Evolutionary conservation across 2,113 vertebrate species (phyloP), one percentile per base, ranked within the genome.

Genomic region (Marcusenius ussheri): DNA sequence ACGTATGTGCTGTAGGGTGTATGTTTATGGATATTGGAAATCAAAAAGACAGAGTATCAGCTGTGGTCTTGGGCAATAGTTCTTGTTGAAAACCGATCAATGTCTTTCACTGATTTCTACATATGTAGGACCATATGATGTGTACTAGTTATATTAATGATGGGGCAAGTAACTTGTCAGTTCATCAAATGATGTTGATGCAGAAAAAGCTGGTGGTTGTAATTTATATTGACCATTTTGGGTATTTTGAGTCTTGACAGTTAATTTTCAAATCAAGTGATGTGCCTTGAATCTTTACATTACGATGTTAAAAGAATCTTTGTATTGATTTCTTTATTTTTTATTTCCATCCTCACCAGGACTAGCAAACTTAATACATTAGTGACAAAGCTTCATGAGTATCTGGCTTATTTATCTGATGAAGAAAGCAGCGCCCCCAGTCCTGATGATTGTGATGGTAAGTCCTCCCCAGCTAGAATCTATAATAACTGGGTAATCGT

Each of bases 341-440:
- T 19, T 51, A 9, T 56, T 90, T 90, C 1, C 84, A 92, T 90
- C 86, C 87, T 90, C 4, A 89, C 62, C 91, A 97, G 96, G 92
- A 95, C 96, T 94, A 96, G 96, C 95, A 99, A 99, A 94, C 96
- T 99, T 93, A 98, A 97, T 93, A 97, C 97, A 0, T 95, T 99
- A 94, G 98, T 99, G 90, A 97, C 97, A 94, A 99, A 98, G 92
- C 97, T 99, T 93, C 98, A 99, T 90, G 97, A 99, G 91, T 99
- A 96, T 93, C 92, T 99, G 95, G 97, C 97, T 93, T 96, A 97
- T 51, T 97, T 98, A 42, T 94, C 96, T 3, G 96, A 97, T 92
- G 97, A 96, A 58, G 94, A 94, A 85, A 88, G 90, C 88, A 94
- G 91, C 87, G 89, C 87, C 2, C 91, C 95, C 91, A 93, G 94